Base-by-base conservation (phyloP, 2,888 invertebrate genomes). In the Morpho achilles region DNA sequence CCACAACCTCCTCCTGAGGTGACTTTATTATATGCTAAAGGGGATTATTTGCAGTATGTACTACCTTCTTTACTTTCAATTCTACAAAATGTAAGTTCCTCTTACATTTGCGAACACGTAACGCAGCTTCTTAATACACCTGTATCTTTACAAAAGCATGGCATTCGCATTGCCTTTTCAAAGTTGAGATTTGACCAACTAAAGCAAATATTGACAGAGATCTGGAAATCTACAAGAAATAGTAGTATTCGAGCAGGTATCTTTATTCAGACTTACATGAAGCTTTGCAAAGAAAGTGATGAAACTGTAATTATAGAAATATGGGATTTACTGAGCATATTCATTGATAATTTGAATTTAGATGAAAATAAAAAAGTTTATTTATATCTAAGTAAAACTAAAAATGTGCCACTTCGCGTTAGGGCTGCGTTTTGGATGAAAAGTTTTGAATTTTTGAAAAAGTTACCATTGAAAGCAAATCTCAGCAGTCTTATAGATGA, bases 101-200 rank as follows among this genome's bases (percentile, higher is more conserved):
- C 23, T 9, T 69, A 72, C 46, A 71, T 72, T 55, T 69, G 65
- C 4, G 59, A 74, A 7, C 60, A 74, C 57, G 64, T 84, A 16
- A 66, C 67, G 2, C 68, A 62, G n/a, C 65, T 87, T 53, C 52
- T 67, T 7, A 69, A 79, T 67, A 64, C 80, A 0, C 82, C 80
- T 1, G 85, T 85, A 9, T 84, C 85, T 2, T 66, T 86, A 53
- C 80, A 82, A 64, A 86, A 86, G 68, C 82, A 84, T 63, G 80
- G 78, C 2, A 78, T 86, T 50, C 75, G 80, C 41, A 63, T 78
- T 45, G 79, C 80, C n/a, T 77, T 75, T 55, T 49, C 54, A 2
- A 83, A 80, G 57, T 65, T 84, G 8, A 69, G 75, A 55, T 65
- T 67, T 23, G 65, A 73, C n/a, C 74, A 75, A 48, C 58, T 80